Base-by-base conservation (phyloP, 2,888 invertebrate species). In the Pimpla rufipes region DNA sequence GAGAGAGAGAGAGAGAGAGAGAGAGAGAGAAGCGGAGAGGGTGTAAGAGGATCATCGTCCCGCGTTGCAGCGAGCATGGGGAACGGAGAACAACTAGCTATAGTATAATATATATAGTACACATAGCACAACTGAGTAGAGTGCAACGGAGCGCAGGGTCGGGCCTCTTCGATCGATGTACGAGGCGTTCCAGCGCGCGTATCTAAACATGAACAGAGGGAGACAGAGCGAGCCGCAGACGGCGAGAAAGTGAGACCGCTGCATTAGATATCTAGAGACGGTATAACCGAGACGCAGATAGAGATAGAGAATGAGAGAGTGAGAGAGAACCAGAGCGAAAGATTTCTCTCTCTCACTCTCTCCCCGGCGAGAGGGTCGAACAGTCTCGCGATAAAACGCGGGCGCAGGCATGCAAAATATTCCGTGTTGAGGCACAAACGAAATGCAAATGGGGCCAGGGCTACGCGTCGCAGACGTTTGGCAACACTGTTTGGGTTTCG, bases 381-480 rank as follows among this genome's bases (percentile, higher is more conserved):
- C 16, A 71, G 79, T 79, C 76, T 79, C 52, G 81, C 68, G 75
- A 81, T 83, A 81, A 81, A 83, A 85, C 75, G 80, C 64, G 52
- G 40, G 40, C 50, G 68, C 87, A 88, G 86, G 88, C 87, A 86
- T 88, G 90, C 88, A 88, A 91, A 92, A 91, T 91, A 92, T 92
- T 91, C 89, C 87, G 88, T 89, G 90, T 89, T 88, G 88, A 89
- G 89, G 90, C 88, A 89, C 91, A 91, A 90, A 90, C 90, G 90
- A 92, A 92, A 93, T 92, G 92, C 91, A 92, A 92, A 92, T 92
- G 90, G 90, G 89, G 88, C 89, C 88, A 88, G 87, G 89, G 89
- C 57, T 89, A 87, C 87, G 90, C 89, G 90, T 90, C 88, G 89
- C 90, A 91, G 91, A 92, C 90, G 89, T 91, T 92, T 92, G 91